Base-by-base conservation (phyloP, 2,113 vertebrate genomes). In the Zosterops borbonicus region DNA sequence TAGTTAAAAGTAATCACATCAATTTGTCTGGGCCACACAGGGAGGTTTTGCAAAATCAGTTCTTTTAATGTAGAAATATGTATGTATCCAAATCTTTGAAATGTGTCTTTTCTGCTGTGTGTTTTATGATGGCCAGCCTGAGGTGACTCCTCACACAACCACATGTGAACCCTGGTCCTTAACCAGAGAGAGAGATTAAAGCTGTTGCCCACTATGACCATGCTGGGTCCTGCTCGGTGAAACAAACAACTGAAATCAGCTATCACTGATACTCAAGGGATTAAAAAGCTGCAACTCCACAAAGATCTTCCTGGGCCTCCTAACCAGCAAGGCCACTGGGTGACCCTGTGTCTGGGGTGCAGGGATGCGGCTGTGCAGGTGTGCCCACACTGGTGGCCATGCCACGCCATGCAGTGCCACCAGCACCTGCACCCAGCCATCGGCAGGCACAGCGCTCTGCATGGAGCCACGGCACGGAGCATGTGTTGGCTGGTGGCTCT, bases 391-490 rank as follows among this genome's bases (percentile, higher is more conserved):
- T 37, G 3, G 6, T 6, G 68, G 33, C 41, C 14, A 27, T 15
- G 49, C 49, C 31, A 0, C 5, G n/a, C n/a, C 31, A 0, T 0
- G 1, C 29, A 1, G 6, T 0, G 4, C 44, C 21, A 14, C 6
- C 23, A 28, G 59, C 67, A 16, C 27, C 2, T 0, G 1, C 5
- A 4, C 17, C 31, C 3, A 2, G 35, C 20, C 20, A 1, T 12
- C 6, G 13, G 81, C 13, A 4, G 56, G 31, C 25, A 25, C 9
- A 0, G 41, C 0, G 0, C 31, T 42, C 76, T 2, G 19, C 25
- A 1, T 4, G n/a, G 35, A 21, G 37, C n/a, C 42, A 49, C 4
- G 0, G 41, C 9, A 11, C 3, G 12, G 52, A 79, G 18, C n/a
- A 16, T 2, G 0, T 1, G 1, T 4, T 17, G 37, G 20, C 1